Evolutionary conservation across 1,140 invertebrate genomes (phyloP).

Genomic region (Leucophenga varia): DNA sequence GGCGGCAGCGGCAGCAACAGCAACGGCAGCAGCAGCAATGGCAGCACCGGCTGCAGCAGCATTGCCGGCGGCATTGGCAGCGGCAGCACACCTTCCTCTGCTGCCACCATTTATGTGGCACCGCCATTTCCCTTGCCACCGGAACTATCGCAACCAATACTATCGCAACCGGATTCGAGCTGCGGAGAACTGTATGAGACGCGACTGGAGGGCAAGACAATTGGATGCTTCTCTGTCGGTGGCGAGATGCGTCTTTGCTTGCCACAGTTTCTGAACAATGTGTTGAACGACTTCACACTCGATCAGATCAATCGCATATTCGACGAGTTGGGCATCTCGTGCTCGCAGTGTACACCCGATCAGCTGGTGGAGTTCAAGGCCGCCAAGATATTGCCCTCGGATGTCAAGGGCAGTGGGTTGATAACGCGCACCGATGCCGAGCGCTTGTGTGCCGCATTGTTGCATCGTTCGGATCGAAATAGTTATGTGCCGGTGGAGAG

Average conservation of each 20-base stretch:
- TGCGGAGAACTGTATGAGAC: conserved; percentile 85
- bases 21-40: no score
- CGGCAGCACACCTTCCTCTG: conserved; percentile 15
- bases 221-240: conserved; percentile 93
- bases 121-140: conserved; percentile 56
- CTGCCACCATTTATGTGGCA: conserved; percentile 33
- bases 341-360: conserved; percentile 86
- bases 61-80: conserved; percentile 12
- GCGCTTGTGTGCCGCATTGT: conserved; percentile 83
- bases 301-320: conserved; percentile 93
- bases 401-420: conserved; percentile 87
- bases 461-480: conserved; percentile 64
- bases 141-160: conserved; percentile 68
- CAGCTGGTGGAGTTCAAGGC: conserved; percentile 90
- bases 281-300: conserved; percentile 84
- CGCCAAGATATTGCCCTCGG: conserved; percentile 79
- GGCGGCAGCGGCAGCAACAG: no score
- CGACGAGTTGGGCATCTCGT: conserved; percentile 94
- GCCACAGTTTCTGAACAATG: conserved; percentile 92
- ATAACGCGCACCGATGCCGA: conserved; percentile 99
- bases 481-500: conserved; percentile 43
- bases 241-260: conserved; percentile 93
- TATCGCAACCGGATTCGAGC: conserved; percentile 78
- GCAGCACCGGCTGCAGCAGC: background rate
- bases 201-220: conserved; percentile 85